phyloP scores from a whole-genome alignment of 1,140 invertebrate species.

The Atta texana region DNA sequence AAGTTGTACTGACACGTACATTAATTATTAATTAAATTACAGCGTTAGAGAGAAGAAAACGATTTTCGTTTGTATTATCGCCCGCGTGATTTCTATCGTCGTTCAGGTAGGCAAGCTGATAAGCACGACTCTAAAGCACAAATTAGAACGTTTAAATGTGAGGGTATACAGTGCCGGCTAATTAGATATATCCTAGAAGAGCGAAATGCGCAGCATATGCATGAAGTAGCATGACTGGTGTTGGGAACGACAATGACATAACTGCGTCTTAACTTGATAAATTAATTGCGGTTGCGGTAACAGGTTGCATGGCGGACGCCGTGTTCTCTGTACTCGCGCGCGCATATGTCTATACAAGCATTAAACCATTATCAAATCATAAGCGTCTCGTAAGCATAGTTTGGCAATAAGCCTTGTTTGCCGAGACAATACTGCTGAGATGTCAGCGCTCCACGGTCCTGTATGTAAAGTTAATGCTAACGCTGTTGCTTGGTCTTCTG shows the following conservation, averaged over 20 bases:
- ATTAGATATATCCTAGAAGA: conserved; percentile 42
- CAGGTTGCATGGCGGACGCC: conserved; percentile 64
- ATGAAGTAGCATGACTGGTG: conserved; percentile 43
- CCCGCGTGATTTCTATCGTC: not conserved
- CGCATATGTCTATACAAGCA: conserved; percentile 19
- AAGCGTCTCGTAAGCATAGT: conserved; percentile 37
- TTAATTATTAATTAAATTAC: not conserved
- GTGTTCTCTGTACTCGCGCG: conserved; percentile 30
- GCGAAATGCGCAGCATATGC: conserved; percentile 44
- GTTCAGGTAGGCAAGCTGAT: not conserved
- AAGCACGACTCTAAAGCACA: not conserved
- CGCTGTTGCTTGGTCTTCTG: conserved; percentile 1
- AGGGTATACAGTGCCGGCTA: not conserved
- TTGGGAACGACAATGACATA: conserved; percentile 62
- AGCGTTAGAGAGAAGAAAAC: not conserved
- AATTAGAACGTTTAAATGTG: not conserved
- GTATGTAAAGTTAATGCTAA: conserved; percentile 22
- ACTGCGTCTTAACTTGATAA: conserved; percentile 74
- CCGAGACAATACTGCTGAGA: conserved; percentile 52
- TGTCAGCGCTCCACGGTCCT: not conserved
- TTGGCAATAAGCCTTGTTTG: conserved; percentile 61
- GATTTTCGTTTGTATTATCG: not conserved
- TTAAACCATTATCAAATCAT: conserved; percentile 69
- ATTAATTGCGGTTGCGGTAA: conserved; percentile 71
- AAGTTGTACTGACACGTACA: not conserved